Conservation (phyloP, 2,797 vertebrate genomes). For the Xenentodon cancila region DNA sequence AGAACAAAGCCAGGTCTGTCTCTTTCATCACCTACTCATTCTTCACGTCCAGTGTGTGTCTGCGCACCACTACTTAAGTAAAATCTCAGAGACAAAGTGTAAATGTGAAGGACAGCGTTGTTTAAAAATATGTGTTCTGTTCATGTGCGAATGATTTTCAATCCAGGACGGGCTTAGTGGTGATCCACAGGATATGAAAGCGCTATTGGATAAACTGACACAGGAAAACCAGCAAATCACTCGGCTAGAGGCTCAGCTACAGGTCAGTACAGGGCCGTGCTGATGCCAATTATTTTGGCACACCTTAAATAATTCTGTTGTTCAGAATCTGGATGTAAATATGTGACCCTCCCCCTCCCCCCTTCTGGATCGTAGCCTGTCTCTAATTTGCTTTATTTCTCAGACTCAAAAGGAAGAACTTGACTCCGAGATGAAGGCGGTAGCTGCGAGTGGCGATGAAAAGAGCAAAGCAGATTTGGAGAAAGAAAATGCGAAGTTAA, state of each 20-base stretch:
- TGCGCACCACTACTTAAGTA: not conserved
- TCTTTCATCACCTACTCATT: not conserved
- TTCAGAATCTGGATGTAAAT: not conserved
- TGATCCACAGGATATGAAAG: conserved; percentile 76
- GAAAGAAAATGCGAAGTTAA: conserved; percentile 82
- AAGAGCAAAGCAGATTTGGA: conserved; percentile 46
- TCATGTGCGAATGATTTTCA: conserved; percentile 45
- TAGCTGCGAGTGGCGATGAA: conserved; percentile 62
- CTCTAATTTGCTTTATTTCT: conserved; percentile 5
- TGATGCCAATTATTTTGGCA: conserved; percentile 30
- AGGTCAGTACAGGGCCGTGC: conserved; percentile 77
- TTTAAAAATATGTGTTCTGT: conserved; percentile 43
- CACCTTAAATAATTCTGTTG: not conserved
- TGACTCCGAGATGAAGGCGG: conserved; percentile 59
- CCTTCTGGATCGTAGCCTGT: not conserved
- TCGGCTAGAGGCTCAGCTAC: conserved; percentile 87
- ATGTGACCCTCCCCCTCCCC: too few species aligned
- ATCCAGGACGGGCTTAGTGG: conserved; percentile 66
- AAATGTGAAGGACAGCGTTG: conserved; percentile 14
- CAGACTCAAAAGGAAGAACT: conserved; percentile 90
- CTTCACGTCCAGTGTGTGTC: not conserved
- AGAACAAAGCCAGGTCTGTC: conserved; percentile 79
- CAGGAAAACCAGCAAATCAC: conserved; percentile 93
- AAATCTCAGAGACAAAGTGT: conserved; percentile 6
- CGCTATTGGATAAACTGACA: conserved; percentile 88